Evolutionary conservation across 1,140 invertebrate species (phyloP), one percentile per base, ranked within the genome.

Genomic region (Panagrolaimus sp.): DNA sequence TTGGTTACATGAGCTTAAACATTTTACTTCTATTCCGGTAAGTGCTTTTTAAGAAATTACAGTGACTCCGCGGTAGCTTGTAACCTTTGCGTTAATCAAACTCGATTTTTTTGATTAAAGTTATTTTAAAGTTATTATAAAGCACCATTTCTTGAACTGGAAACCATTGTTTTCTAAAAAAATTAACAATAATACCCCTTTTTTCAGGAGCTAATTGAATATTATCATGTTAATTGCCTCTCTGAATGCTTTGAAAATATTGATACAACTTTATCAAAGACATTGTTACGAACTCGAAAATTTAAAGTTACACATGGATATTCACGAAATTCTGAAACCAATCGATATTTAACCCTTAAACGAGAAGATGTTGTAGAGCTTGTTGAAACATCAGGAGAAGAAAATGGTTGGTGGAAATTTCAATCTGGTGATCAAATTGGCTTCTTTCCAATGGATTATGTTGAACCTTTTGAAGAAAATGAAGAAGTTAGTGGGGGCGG

Each of bases 231-330:
- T 20, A 57, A 57, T 27, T 25, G 14, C n/a, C 51, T 57, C 51
- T 20, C 51, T 27, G 51, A 57, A 16, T 20, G 51, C 51, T 57
- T 57, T 13, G 51, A 57, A 57, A 57, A 57, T 20, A 57, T 57
- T 27, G 27, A 57, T 16, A 57, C 51, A 20, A 27, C 11, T 11
- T 27, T 57, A 13, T 25, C 51, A 11, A 20, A 27, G 1, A 57
- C 51, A 11, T 27, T 57, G 3, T 27, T 57, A 20, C n/a, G 20
- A 57, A 57, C 51, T 11, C 14, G 20, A 20, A 13, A 11, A 11
- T 57, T 20, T 20, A 20, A 27, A 11, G 51, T 57, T 27, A 11
- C 27, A 20, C n/a, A 57, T 20, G 51, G 27, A 20, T 57, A 57
- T 27, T 27, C 20, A 11, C 51, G 20, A 1, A 20, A 27, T n/a